phyloP scores from a whole-genome alignment of 2,888 invertebrate species.

The Galerucella nymphaeae region DNA sequence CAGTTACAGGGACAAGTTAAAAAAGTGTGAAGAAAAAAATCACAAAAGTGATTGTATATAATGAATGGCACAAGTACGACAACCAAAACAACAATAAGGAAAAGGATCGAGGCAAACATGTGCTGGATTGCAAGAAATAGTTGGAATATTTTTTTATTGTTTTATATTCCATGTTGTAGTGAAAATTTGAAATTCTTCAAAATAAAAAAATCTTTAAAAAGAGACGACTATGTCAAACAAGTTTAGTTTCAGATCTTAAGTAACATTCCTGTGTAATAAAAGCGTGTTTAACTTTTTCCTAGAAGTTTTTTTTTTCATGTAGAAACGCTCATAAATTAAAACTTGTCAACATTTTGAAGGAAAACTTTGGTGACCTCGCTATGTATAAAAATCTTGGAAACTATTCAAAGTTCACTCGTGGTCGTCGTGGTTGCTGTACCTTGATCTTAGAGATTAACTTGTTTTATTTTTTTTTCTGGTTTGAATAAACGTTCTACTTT shows the following conservation, averaged over 20 bases:
- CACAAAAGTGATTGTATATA: too few relatives aligned
- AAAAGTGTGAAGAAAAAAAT: too few relatives aligned
- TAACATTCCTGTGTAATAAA: conserved; percentile 39
- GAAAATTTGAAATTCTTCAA: background rate
- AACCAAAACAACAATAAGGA: too few relatives aligned
- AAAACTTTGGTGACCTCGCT: conserved; percentile 47
- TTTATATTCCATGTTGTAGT: background rate
- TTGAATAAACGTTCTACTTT: conserved; percentile 27
- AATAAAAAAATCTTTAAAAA: background rate
- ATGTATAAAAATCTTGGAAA: conserved; percentile 45
- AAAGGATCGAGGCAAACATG: too few relatives aligned
- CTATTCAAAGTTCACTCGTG: conserved; percentile 44
- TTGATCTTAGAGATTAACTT: conserved; percentile 37
- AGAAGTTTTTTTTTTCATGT: conserved; percentile 36
- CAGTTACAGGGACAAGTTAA: too few relatives aligned
- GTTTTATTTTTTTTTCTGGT: conserved; percentile 18
- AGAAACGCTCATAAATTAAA: conserved; percentile 37
- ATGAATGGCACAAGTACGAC: too few relatives aligned
- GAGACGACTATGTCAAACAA: background rate
- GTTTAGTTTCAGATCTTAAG: conserved; percentile 33
- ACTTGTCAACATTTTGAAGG: conserved; percentile 46
- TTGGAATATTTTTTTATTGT: too few relatives aligned
- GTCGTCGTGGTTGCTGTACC: conserved; percentile 24
- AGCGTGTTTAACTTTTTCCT: conserved; percentile 40
- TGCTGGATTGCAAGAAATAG: too few relatives aligned